A percentile compares a stretch with the other conserved stretches of the same genome.
phyloP scores from a whole-genome alignment of 2,888 invertebrate genomes.

The Drosophila atroscutellata region DNA sequence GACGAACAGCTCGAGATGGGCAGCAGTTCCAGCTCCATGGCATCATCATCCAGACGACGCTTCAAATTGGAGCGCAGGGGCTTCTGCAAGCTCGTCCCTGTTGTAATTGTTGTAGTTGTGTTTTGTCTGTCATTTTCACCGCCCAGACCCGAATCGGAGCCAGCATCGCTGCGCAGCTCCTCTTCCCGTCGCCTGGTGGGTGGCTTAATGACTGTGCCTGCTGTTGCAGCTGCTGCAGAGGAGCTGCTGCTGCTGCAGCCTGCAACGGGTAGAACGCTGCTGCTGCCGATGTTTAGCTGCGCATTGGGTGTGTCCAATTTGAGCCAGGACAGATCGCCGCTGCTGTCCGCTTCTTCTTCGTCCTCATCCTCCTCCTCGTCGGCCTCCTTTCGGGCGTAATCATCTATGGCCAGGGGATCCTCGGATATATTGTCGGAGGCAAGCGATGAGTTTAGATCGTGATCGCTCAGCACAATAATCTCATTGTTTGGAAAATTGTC shows the following conservation, averaged over 20 bases:
- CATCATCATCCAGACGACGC: slow-evolving; percentile 85
- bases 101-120: slow-evolving; percentile 39
- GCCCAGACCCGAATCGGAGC: slow-evolving; percentile 93
- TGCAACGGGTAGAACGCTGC: background rate
- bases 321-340: slow-evolving; percentile 71
- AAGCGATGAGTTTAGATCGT: slow-evolving; percentile 77
- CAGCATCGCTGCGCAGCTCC: slow-evolving; percentile 89
- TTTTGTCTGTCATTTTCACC: slow-evolving; percentile 86
- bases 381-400: slow-evolving; percentile 57
- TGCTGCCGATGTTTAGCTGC: background rate
- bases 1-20: slow-evolving; percentile 48
- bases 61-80: slow-evolving; percentile 89
- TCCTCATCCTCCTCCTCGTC: slow-evolving; percentile 57
- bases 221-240: slow-evolving; percentile 4
- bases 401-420: slow-evolving; percentile 85
- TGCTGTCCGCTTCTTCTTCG: slow-evolving; percentile 66
- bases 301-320: slow-evolving; percentile 53
- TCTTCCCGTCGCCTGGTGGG: slow-evolving; percentile 55
- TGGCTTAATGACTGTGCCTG: slow-evolving; percentile 4
- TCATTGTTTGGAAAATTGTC: slow-evolving; percentile 74
- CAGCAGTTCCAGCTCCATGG: slow-evolving; percentile 81
- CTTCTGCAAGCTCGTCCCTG: slow-evolving; percentile 10
- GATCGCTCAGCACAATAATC: slow-evolving; percentile 78
- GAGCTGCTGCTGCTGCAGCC: slow-evolving; percentile 20
- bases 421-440: slow-evolving; percentile 81